A percentile compares a stretch with the other conserved stretches of the same genome.
Evolutionary conservation across 2,888 invertebrate species (phyloP).

Genomic region (Emmelina monodactyla): DNA sequence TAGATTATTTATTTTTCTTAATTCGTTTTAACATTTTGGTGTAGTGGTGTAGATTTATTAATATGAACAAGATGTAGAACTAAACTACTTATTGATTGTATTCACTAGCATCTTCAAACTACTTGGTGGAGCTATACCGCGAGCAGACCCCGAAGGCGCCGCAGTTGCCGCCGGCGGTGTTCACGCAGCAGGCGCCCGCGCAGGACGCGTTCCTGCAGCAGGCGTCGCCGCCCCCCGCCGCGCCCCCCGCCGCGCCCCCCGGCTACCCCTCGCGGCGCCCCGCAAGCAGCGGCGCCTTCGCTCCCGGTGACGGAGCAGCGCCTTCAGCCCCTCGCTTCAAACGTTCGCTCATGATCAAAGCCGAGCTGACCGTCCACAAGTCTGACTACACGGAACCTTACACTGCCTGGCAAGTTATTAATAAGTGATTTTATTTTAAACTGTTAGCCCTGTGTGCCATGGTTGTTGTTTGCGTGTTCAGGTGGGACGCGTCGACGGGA

Average conservation of each 20-base stretch:
- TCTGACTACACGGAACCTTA: slow-evolving; percentile 41
- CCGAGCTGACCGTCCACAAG: slow-evolving; percentile 30
- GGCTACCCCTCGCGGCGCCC: slow-evolving; percentile 22
- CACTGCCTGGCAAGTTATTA: slow-evolving; percentile 30
- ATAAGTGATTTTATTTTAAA: no score
- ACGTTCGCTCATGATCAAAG: slow-evolving; percentile 28
- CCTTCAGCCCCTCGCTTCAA: slow-evolving; percentile 23
- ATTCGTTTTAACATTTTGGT: no score
- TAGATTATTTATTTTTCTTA: no score
- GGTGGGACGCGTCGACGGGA: slow-evolving; percentile 40
- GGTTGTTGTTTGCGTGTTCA: no score
- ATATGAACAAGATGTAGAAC: no score
- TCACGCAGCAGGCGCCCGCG: slow-evolving; percentile 3
- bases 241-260: slow-evolving; percentile 21
- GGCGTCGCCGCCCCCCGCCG: slow-evolving; percentile 8
- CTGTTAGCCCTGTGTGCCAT: no score
- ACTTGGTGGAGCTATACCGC: slow-evolving; percentile 31
- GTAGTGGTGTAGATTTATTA: no score
- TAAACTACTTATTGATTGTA: no score
- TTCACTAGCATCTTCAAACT: slow-evolving; percentile 29
- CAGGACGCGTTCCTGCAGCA: slow-evolving; percentile 14
- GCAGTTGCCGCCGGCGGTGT: slow-evolving; percentile 30
- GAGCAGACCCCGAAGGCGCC: slow-evolving; percentile 27
- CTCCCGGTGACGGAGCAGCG: slow-evolving; percentile 13
- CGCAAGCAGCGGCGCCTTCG: slow-evolving; percentile 1